phyloP scores from a whole-genome alignment of 2,888 invertebrate genomes.

The Fabriciana adippe region DNA sequence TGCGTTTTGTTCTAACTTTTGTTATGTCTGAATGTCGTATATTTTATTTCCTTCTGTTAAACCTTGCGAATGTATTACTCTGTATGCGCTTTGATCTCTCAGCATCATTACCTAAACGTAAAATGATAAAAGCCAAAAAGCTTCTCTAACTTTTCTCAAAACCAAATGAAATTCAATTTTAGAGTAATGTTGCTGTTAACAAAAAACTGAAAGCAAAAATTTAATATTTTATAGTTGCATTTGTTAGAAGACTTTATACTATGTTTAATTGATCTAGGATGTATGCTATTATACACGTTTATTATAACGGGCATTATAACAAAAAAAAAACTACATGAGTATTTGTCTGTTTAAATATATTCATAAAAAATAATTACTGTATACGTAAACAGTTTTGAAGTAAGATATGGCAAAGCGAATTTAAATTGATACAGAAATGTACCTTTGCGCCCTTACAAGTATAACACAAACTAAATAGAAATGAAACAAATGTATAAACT shows the following conservation, averaged over 20 bases:
- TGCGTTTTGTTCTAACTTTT: background rate
- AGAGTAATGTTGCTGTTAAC: background rate
- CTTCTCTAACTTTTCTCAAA: background rate
- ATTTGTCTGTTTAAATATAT: too few species aligned
- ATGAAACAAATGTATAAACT: too few species aligned
- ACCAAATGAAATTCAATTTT: background rate
- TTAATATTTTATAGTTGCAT: background rate
- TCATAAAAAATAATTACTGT: too few species aligned
- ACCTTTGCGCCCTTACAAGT: too few species aligned
- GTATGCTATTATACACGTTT: background rate
- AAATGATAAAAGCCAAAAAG: background rate
- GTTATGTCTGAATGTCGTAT: background rate
- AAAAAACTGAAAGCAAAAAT: background rate
- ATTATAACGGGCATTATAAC: too few species aligned
- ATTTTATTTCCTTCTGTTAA: background rate
- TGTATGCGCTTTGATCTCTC: background rate
- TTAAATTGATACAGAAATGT: too few species aligned
- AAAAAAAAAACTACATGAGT: too few species aligned
- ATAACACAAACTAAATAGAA: too few species aligned
- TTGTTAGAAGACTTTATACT: background rate
- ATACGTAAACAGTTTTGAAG: too few species aligned
- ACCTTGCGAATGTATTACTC: conserved; percentile 10
- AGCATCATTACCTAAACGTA: conserved; percentile 1
- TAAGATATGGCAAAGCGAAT: too few species aligned
- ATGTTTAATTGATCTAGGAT: background rate